These are phyloP conservation scores for Micronycteris hirsuta DNA, from an alignment of 2,113 vertebrate species.

Conservation along the genomic window DNA sequence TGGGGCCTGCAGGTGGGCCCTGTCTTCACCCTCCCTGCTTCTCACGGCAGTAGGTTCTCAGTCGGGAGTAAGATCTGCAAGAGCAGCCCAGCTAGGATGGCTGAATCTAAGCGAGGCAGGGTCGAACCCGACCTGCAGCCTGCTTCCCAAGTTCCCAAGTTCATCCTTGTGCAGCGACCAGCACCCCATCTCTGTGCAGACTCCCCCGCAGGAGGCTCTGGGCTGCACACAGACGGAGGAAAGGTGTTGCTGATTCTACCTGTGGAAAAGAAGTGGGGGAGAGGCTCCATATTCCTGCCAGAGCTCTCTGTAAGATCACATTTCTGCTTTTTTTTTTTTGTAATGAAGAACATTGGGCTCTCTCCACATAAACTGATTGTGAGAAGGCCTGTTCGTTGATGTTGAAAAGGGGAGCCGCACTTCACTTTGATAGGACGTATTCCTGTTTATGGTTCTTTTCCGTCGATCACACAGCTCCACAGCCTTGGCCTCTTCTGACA, in stretches of 20 bases:
- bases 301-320: neutral
- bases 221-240: no score
- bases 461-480: constrained; percentile 47
- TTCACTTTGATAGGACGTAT: constrained; percentile 67
- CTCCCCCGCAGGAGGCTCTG: accelerated
- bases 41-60: accelerated
- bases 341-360: neutral
- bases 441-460: constrained; percentile 67
- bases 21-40: neutral
- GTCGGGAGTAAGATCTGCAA: neutral
- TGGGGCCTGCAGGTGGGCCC: accelerated
- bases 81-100: no score
- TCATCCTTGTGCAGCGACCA: no score
- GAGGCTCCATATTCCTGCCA: neutral
- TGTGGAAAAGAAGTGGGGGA: neutral
- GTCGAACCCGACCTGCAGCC: no score
- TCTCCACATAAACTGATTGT: neutral
- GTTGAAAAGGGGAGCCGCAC: constrained; percentile 41
- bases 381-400: constrained; percentile 47
- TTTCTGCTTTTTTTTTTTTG: neutral
- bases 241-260: neutral
- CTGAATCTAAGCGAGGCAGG: no score
- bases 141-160: no score
- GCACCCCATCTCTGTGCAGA: neutral
- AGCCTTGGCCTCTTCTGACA: constrained; percentile 18